Base-by-base conservation (phyloP, 2,113 vertebrate species). In the Siniperca knerii region DNA sequence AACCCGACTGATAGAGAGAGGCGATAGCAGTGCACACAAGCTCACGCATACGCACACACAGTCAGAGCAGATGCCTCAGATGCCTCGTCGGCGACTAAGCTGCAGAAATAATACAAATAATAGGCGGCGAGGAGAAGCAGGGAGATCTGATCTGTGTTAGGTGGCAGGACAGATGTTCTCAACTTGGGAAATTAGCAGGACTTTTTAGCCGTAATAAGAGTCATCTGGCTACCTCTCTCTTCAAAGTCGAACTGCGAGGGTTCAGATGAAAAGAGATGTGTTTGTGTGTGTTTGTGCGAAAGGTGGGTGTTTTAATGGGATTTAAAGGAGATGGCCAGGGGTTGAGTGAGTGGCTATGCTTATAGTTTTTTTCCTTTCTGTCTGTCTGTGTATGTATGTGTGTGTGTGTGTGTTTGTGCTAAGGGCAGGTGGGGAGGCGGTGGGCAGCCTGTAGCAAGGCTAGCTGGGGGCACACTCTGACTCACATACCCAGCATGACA, bases 21-120 rank as follows among this genome's bases (percentile, higher is more conserved):
- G 87, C 71, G 88, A 94, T 92, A 92, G 79, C 71, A 9, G 57
- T 10, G 60, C 78, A 70, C 86, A 84, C 87, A 77, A 46, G 57
- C 81, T 61, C 61, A 42, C 71, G 33, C 78, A 66, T 8, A 54
- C 52, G 4, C 60, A 68, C 66, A 73, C 71, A 54, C 35, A n/a
- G 73, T 50, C 79, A 52, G 64, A 92, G 75, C 92, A 93, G 93
- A 94, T 91, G 90, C 87, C 72, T 84, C 92, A 93, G 93, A 94
- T 92, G 90, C 87, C 71, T 85, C 75, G 68, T 87, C 78, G 44
- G 79, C 71, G 13, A 62, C 78, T 92, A 93, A 96, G 83, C 89
- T 84, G 90, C 65, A 35, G 81, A 89, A 93, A 92, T 95, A 92
- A 94, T 89, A 87, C 87, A 68, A 93, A 92, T 94, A 91, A 91